These are phyloP conservation scores for Meghimatium bilineatum DNA, from an alignment of 2,888 invertebrate genomes.

Conservation along the genomic window DNA sequence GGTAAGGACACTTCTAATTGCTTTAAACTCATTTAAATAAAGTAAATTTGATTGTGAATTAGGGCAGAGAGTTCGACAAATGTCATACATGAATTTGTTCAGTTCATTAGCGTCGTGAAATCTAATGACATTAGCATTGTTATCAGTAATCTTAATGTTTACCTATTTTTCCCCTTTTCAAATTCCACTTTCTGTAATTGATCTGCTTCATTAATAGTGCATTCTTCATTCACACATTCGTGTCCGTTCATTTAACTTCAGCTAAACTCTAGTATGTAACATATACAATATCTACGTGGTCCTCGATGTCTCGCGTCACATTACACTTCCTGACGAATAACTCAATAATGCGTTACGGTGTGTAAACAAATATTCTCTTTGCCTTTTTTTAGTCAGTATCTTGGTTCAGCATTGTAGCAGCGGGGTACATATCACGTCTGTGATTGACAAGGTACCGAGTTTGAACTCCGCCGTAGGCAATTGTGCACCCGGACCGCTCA, in stretches of 20 bases:
- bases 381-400: too few species aligned
- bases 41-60: not conserved
- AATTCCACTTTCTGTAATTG: not conserved
- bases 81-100: not conserved
- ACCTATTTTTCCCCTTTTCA: not conserved
- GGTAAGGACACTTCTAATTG: not conserved
- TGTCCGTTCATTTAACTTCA: not conserved
- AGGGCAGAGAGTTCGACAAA: not conserved
- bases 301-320: too few species aligned
- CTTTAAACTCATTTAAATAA: not conserved
- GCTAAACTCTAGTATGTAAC: too few species aligned
- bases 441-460: too few species aligned
- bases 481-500: too few species aligned
- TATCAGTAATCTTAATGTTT: not conserved
- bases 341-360: too few species aligned
- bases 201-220: not conserved
- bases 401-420: too few species aligned
- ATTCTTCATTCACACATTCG: not conserved
- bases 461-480: too few species aligned
- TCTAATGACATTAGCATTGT: not conserved
- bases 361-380: too few species aligned
- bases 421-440: too few species aligned
- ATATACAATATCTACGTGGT: too few species aligned
- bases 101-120: not conserved
- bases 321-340: too few species aligned